Percentiles rank a stretch among this genome's conserved stretches.
Evolutionary conservation across 2,888 invertebrate genomes (phyloP).

Genomic region (Dendrolimus pini): DNA sequence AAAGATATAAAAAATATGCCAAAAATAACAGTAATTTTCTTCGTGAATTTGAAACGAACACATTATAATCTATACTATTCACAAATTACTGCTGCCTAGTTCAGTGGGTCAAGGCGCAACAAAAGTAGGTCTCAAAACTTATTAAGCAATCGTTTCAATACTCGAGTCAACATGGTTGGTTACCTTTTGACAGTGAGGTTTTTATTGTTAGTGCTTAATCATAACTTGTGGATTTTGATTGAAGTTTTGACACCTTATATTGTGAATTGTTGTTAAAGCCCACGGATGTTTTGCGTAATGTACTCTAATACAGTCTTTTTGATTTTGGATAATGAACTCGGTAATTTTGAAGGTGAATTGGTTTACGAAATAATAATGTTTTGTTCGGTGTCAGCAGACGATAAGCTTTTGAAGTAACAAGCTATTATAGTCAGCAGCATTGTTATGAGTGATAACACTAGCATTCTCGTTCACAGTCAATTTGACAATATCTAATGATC

Average conservation of each 20-base stretch:
- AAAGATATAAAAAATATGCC: too few relatives aligned
- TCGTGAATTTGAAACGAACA: not conserved
- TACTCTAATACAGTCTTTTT: not conserved
- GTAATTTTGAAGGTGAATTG: not conserved
- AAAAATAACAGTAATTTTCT: not conserved
- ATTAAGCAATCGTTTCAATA: constrained; percentile 18
- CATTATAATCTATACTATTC: not conserved
- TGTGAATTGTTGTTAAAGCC: not conserved
- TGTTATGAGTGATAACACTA: too few relatives aligned
- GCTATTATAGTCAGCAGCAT: too few relatives aligned
- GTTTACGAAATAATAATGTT: too few relatives aligned
- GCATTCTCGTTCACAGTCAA: too few relatives aligned
- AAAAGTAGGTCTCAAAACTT: constrained; percentile 20
- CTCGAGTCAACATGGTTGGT: constrained; percentile 7
- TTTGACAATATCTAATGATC: too few relatives aligned
- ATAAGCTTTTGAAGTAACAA: too few relatives aligned
- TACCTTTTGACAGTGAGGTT: too few relatives aligned
- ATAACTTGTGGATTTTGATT: constrained; percentile 19
- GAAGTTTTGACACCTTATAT: constrained; percentile 21
- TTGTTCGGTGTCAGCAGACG: too few relatives aligned
- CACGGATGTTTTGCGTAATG: not conserved
- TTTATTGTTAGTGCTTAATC: not conserved
- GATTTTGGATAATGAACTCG: not conserved
- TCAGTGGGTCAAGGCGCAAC: constrained; percentile 22
- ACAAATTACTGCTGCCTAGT: not conserved